Conservation (phyloP, 1,140 invertebrate genomes). For the Drosophila equinoxialis region DNA sequence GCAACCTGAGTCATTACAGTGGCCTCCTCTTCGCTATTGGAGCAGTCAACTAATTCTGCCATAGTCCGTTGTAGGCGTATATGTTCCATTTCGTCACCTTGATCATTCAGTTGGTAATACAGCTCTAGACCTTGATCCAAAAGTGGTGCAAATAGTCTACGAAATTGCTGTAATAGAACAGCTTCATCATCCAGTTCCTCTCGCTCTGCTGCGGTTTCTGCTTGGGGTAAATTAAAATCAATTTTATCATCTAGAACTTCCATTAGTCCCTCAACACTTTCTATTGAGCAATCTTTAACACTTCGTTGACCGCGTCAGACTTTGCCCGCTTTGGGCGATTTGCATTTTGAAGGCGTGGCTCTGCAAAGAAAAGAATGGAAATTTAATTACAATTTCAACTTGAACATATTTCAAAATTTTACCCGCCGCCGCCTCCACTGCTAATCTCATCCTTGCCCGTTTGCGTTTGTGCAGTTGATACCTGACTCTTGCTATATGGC, state of each 20-base stretch:
- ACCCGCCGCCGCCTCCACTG: conserved; percentile 51
- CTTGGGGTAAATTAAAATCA: conserved; percentile 72
- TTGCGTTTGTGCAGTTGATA: conserved; percentile 78
- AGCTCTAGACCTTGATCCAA: conserved; percentile 57
- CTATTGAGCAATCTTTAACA: conserved; percentile 83
- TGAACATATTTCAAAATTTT: background rate
- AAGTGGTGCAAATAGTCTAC: conserved; percentile 66
- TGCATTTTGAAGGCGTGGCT: conserved; percentile 73
- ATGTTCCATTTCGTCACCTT: conserved; percentile 53
- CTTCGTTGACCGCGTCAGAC: conserved; percentile 83
- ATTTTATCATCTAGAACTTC: conserved; percentile 48
- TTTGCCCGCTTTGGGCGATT: conserved; percentile 73
- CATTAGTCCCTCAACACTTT: conserved; percentile 54
- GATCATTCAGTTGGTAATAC: conserved; percentile 68
- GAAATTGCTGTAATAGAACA: conserved; percentile 63
- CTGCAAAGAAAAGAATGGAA: conserved; percentile 20
- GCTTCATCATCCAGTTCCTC: conserved; percentile 37
- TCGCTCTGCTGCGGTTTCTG: conserved; percentile 28
- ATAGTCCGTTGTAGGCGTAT: conserved; percentile 70
- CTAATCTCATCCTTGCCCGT: conserved; percentile 64
- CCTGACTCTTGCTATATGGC: conserved; percentile 75
- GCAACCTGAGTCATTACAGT: conserved; percentile 55
- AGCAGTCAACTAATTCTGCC: conserved; percentile 63
- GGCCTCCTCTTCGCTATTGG: conserved; percentile 66
- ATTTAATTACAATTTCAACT: background rate